Evolutionary conservation across 1,140 invertebrate genomes (phyloP).

Genomic region (Cyrtorhinus lividipennis): DNA sequence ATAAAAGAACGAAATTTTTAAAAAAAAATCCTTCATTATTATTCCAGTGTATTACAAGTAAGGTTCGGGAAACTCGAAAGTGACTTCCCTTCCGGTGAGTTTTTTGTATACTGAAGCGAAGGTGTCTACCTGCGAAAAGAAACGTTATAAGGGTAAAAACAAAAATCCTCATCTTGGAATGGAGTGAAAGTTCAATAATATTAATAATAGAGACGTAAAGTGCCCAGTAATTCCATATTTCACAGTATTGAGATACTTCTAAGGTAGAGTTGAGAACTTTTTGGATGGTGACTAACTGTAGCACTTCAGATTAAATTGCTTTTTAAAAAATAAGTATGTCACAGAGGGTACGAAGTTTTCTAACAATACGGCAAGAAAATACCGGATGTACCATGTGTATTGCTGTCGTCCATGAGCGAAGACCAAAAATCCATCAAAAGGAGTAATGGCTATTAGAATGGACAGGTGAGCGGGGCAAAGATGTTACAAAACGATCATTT

Average conservation of each 20-base stretch:
- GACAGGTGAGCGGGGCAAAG: background rate
- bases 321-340: background rate
- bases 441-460: background rate
- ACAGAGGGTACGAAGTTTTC: background rate
- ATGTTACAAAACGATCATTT: conserved; percentile 23
- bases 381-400: conserved; percentile 7
- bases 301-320: background rate
- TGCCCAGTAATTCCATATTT: background rate
- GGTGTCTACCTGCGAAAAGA: conserved; percentile 71
- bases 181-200: background rate
- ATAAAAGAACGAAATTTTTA: too few relatives aligned
- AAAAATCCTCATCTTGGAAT: background rate
- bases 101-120: conserved; percentile 98
- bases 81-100: conserved; percentile 94
- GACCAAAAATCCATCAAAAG: background rate
- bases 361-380: background rate
- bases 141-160: background rate
- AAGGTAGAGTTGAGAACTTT: background rate
- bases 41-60: too few relatives aligned
- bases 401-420: background rate
- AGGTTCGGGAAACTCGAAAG: conserved; percentile 97
- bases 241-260: background rate
- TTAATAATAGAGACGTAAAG: background rate
- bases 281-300: too few relatives aligned
- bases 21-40: too few relatives aligned